Evolutionary conservation across 2,888 invertebrate genomes (phyloP), one percentile per base, ranked within the genome.

Genomic region (Lochmaea capreae): DNA sequence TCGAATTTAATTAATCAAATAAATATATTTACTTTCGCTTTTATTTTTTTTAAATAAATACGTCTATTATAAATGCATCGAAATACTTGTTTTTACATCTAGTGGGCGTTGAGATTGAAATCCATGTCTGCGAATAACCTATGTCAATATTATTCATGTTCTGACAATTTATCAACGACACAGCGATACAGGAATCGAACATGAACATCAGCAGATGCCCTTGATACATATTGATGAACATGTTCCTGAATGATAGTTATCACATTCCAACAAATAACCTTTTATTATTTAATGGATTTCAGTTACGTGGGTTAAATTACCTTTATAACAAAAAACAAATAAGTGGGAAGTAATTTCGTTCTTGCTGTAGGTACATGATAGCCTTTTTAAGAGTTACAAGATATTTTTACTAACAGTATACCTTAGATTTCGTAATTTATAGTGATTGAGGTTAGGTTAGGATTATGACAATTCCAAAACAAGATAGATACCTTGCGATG

Each of bases 121-220:
- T 18, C 2, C 54, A 10, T 54, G 54, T 54, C 18, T 18, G 72
- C 76, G 68, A 71, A 63, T 63, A 63, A 77, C 73, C 75, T 75
- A 72, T 77, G 77, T 77, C 76, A 79, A 75, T 77, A 75, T 62
- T 74, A 69, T 70, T 67, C 62, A 71, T 76, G 68, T 79, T 72
- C 67, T 65, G 74, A 39, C 68, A 70, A 74, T 76, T 68, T 75
- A 75, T 77, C 71, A 71, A 61, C 66, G 39, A 67, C 63, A 73
- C 65, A 73, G 68, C 65, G 71, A 65, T 62, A 72, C 66, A 68
- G 59, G 67, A 63, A 58, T 54, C 65, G 59, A 65, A 71, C 71
- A 67, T 70, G 63, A 57, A 71, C 71, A 67, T 70, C 67, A 59
- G 73, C 43, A 74, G 46, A 73, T 71, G 72, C 65, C 70, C 72